These are phyloP conservation scores for Tragelaphus eurycerus DNA, from an alignment of 2,797 vertebrate species.

Conservation along the genomic window DNA sequence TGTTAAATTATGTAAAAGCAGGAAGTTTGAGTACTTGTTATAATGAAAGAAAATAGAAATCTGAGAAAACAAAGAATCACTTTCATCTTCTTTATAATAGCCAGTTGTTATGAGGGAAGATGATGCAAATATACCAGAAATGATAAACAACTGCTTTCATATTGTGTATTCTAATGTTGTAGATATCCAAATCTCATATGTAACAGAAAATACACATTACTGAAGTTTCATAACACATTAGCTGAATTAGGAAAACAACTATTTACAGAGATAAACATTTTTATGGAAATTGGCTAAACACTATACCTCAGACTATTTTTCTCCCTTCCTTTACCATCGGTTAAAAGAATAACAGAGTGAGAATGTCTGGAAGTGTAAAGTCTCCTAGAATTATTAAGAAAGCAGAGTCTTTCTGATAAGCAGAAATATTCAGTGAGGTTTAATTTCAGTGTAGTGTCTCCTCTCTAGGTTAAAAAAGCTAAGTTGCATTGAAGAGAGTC, in stretches of 20 bases:
- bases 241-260: conserved; percentile 40
- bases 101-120: conserved; percentile 29
- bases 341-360: background rate
- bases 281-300: conserved; percentile 20
- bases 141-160: conserved; percentile 26
- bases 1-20: conserved; percentile 15
- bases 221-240: conserved; percentile 29
- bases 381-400: background rate
- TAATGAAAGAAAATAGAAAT: conserved; percentile 6
- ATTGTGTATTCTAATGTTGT: background rate
- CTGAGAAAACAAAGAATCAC: conserved; percentile 43
- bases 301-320: background rate
- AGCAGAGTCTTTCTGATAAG: background rate
- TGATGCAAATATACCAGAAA: conserved; percentile 21
- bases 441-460: background rate
- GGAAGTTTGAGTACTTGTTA: conserved; percentile 10
- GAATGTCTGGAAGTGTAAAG: background rate
- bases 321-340: background rate
- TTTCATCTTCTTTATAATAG: conserved; percentile 46
- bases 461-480: background rate
- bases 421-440: background rate
- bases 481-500: background rate
- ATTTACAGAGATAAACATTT: conserved; percentile 24
- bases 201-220: conserved; percentile 46
- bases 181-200: conserved; percentile 39